Conservation (phyloP, 1,140 invertebrate genomes). For the Ceratina calcarata region DNA sequence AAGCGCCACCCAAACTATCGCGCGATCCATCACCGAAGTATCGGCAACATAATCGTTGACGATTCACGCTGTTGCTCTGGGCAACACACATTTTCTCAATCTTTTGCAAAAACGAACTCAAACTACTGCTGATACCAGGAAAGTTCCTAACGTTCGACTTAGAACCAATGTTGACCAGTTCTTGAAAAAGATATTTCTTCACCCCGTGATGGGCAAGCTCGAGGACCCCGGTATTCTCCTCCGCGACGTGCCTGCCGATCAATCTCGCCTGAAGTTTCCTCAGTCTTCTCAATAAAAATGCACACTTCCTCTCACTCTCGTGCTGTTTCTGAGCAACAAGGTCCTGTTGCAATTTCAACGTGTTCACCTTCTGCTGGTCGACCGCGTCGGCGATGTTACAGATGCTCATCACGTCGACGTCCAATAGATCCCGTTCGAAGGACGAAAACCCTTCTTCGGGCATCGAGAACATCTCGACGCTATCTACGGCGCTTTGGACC, state of each 20-base stretch:
- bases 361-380: constrained; percentile 67
- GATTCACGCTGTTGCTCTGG: constrained; percentile 74
- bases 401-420: constrained; percentile 83
- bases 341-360: constrained; percentile 72
- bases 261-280: constrained; percentile 87
- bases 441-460: constrained; percentile 78
- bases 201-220: constrained; percentile 84
- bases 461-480: constrained; percentile 82
- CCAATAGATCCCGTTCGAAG: constrained; percentile 82
- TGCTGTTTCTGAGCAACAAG: constrained; percentile 82
- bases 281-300: constrained; percentile 87
- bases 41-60: constrained; percentile 74
- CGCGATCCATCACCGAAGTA: constrained; percentile 85
- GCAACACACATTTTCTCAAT: constrained; percentile 75
- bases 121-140: constrained; percentile 69
- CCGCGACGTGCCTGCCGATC: constrained; percentile 87
- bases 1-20: constrained; percentile 75
- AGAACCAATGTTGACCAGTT: constrained; percentile 72
- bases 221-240: constrained; percentile 87
- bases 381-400: constrained; percentile 77
- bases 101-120: constrained; percentile 74
- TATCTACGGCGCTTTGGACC: constrained; percentile 72
- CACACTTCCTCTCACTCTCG: constrained; percentile 84
- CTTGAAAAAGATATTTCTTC: constrained; percentile 76
- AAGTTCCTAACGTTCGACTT: constrained; percentile 69